A percentile compares a stretch with the other conserved stretches of the same genome.
Evolutionary conservation across 2,797 vertebrate species (phyloP).

Genomic region (Agapornis canus): DNA sequence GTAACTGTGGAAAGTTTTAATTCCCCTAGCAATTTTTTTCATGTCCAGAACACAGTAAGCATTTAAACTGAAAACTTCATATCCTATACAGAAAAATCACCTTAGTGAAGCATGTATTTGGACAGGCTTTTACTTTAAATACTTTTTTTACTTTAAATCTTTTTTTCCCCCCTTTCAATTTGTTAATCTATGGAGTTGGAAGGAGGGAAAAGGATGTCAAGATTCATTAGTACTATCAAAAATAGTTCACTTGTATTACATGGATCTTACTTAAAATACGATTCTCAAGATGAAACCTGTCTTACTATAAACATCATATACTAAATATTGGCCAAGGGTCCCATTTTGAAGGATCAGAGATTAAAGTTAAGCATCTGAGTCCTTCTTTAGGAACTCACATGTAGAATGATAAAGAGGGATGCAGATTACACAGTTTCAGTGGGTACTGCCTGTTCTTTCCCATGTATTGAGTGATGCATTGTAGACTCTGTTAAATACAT

Average conservation of each 20-base stretch:
- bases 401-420: neutral
- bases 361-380: neutral
- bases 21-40: neutral
- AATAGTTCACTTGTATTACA: neutral
- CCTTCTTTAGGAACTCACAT: neutral
- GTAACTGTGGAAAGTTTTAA: neutral
- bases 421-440: neutral
- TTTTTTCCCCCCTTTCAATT: neutral
- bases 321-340: neutral
- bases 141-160: neutral
- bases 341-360: neutral
- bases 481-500: neutral
- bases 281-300: neutral
- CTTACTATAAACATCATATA: neutral
- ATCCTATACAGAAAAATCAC: neutral
- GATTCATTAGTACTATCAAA: neutral
- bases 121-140: neutral
- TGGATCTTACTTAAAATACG: neutral
- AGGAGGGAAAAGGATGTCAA: neutral
- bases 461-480: accelerated
- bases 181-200: accelerated
- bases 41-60: neutral
- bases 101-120: accelerated
- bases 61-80: neutral
- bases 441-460: neutral